These are phyloP conservation scores for Sphinx pinastri DNA, from an alignment of 2,888 invertebrate genomes.

Conservation along the genomic window DNA sequence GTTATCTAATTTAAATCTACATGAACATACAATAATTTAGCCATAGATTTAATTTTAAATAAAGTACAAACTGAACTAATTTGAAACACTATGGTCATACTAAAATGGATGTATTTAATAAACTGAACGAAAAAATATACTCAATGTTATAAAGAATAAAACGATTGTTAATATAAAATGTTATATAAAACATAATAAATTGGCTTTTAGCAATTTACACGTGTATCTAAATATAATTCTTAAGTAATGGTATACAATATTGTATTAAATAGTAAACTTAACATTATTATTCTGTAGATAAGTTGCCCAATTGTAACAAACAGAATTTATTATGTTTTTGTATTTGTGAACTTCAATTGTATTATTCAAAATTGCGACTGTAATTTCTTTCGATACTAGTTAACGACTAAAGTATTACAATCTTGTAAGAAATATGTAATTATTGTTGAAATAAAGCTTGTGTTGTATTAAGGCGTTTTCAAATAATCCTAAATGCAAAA, in stretches of 20 bases:
- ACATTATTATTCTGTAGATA: constrained; percentile 30
- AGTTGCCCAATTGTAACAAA: constrained; percentile 30
- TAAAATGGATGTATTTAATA: constrained; percentile 6
- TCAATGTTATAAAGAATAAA: too few relatives aligned
- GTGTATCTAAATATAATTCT: constrained; percentile 12
- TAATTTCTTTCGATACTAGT: constrained; percentile 35
- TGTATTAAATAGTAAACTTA: constrained; percentile 24
- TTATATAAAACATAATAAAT: not conserved
- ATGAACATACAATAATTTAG: constrained; percentile 20
- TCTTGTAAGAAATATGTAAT: constrained; percentile 67
- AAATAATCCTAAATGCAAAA: too few relatives aligned
- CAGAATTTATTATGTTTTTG: constrained; percentile 25
- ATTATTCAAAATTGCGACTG: constrained; percentile 32
- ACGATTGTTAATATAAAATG: not conserved
- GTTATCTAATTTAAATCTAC: constrained; percentile 19
- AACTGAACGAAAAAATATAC: not conserved
- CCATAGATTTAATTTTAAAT: constrained; percentile 27
- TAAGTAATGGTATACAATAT: constrained; percentile 17
- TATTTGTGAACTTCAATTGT: constrained; percentile 15
- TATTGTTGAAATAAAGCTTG: constrained; percentile 77
- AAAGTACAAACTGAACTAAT: constrained; percentile 28
- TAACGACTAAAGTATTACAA: constrained; percentile 48
- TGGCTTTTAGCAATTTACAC: not conserved
- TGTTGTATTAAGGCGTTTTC: constrained; percentile 49
- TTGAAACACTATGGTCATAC: constrained; percentile 2